Evolutionary conservation across 2,888 invertebrate species (phyloP).

Genomic region (Acanthosoma haemorrhoidale): DNA sequence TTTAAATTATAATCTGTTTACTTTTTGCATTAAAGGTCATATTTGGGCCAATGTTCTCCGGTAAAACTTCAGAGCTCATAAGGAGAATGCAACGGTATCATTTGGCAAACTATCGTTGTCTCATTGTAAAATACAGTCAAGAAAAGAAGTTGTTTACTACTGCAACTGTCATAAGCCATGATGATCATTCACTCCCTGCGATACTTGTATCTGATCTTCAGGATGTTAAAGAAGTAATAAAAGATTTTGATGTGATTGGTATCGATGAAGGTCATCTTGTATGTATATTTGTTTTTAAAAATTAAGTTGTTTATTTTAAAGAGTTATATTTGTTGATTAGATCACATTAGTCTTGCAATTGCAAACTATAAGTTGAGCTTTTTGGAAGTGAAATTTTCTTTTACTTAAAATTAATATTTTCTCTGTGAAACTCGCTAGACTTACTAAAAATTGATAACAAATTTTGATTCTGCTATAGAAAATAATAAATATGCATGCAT

Average conservation of each 20-base stretch:
- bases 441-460: too few species aligned
- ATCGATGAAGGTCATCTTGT: constrained; percentile 60
- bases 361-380: too few species aligned
- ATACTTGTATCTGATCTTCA: constrained; percentile 46
- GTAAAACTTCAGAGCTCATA: constrained; percentile 54
- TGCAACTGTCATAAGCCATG: constrained; percentile 50
- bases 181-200: constrained; percentile 49
- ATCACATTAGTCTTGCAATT: too few species aligned
- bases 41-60: constrained; percentile 56
- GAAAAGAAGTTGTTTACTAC: constrained; percentile 44
- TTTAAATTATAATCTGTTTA: too few species aligned
- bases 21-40: constrained; percentile 48
- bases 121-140: constrained; percentile 51
- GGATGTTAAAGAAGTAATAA: constrained; percentile 32
- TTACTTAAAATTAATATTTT: too few species aligned
- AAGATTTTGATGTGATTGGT: constrained; percentile 51
- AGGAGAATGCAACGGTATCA: constrained; percentile 52
- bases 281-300: too few species aligned
- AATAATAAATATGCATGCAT: too few species aligned
- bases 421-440: too few species aligned
- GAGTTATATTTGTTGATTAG: too few species aligned
- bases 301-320: too few species aligned
- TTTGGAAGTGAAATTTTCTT: too few species aligned
- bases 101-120: constrained; percentile 50
- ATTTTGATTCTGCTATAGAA: too few species aligned